These are phyloP conservation scores for Thalassophryne amazonica DNA, from an alignment of 2,797 vertebrate species.

Conservation along the genomic window DNA sequence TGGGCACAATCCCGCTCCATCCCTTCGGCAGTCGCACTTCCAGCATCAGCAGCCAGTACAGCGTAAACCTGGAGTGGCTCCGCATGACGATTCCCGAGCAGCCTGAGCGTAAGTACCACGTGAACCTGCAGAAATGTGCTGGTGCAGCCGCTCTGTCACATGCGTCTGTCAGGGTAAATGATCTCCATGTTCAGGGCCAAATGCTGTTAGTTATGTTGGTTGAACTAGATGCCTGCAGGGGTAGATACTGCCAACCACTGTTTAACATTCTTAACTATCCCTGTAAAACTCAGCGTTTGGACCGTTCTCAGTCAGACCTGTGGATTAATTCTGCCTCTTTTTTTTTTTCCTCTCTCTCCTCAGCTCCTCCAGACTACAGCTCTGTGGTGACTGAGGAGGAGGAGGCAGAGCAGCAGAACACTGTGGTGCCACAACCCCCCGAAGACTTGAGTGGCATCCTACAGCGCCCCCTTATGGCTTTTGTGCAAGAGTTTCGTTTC, in stretches of 20 bases:
- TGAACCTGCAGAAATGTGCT: background rate
- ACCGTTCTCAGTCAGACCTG: conserved; percentile 15
- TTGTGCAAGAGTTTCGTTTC: conserved; percentile 93
- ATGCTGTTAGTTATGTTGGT: too few relatives aligned
- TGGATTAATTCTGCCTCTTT: conserved; percentile 16
- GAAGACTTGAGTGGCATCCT: conserved; percentile 76
- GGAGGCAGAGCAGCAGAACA: conserved; percentile 50
- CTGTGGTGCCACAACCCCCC: conserved; percentile 40
- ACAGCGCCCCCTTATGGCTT: conserved; percentile 86
- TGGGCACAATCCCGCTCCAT: conserved; percentile 92
- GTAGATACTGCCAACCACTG: too few relatives aligned
- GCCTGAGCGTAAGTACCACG: conserved; percentile 85
- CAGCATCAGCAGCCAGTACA: conserved; percentile 91
- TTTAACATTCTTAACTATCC: conserved; percentile 28
- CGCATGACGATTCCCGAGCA: conserved; percentile 83
- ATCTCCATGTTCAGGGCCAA: too few relatives aligned
- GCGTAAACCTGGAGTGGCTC: conserved; percentile 88
- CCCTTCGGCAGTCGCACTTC: conserved; percentile 90
- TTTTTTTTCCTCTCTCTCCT: background rate
- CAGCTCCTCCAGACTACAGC: conserved; percentile 93
- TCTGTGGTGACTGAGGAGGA: conserved; percentile 83
- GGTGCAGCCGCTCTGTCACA: too few relatives aligned
- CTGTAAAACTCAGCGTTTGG: conserved; percentile 26
- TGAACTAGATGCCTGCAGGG: too few relatives aligned
- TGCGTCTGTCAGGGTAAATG: too few relatives aligned